Base-by-base conservation (phyloP, 2,797 vertebrate genomes). In the Falco cherrug region DNA sequence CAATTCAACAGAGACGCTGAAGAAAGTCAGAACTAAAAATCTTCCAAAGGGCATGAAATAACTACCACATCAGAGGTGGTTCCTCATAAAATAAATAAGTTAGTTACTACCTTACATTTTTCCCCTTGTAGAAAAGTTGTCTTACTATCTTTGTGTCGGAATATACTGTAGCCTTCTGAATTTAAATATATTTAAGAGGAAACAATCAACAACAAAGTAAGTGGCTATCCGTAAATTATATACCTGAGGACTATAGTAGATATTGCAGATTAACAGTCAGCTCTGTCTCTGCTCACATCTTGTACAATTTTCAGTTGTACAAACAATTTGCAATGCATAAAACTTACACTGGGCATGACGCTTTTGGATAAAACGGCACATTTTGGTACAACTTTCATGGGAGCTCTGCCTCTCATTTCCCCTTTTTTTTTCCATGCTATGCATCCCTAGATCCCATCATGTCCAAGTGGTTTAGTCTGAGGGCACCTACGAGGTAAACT, bases 81-180 rank as follows among this genome's bases (percentile, higher is more conserved):
- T 88, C 84, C 84, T 91, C 63, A 0, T 67, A 25, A 78, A 94
- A 92, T 43, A 63, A 73, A 54, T 68, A 74, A 89, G 81, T 87
- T 95, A 95, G 87, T 86, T 84, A 75, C 91, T 91, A 51, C 43
- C 84, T 91, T 94, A 65, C 43, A 73, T 91, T 94, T 91, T 82
- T 15, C 60, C 78, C 79, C 87, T 93, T 19, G 37, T 97, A 97
- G 96, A 93, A 83, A 87, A 95, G 79, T 65, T 96, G 95, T 97
- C 95, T 76, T 95, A 97, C 86, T 90, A 91, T 94, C 90, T 97
- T 95, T 97, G 95, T 98, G 95, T 94, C 94, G 89, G 77, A 95
- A 88, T 97, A 95, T 95, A 65, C 92, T 70, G 78, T 96, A 95
- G 92, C 88, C 81, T 97, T 96, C 96, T 92, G 87, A 90, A 84